Evolutionary conservation across 2,113 vertebrate genomes (phyloP).

Genomic region (Parotia lawesii): DNA sequence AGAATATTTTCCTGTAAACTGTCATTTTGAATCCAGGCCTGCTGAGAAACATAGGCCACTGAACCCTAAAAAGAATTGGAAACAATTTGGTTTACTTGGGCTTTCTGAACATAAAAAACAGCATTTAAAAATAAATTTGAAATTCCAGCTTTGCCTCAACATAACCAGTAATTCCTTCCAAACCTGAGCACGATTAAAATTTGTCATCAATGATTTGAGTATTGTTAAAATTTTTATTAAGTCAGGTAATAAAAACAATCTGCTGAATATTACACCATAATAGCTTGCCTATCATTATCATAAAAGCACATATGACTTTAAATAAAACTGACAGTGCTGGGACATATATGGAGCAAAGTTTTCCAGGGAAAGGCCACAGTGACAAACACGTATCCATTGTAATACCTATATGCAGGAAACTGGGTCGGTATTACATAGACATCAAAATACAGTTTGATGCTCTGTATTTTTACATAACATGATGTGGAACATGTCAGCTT

Average conservation of each 20-base stretch:
- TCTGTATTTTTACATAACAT: not conserved
- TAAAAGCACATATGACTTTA: not conserved
- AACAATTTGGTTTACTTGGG: not conserved
- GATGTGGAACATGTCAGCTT: not conserved
- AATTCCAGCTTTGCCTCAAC: not conserved
- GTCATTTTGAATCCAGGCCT: constrained; percentile 80
- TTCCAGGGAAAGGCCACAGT: not conserved
- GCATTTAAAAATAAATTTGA: not conserved
- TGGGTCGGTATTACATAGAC: not conserved
- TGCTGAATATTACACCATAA: not conserved
- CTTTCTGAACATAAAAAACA: not conserved
- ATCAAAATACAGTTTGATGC: not conserved
- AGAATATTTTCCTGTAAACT: constrained; percentile 77
- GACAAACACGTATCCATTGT: not conserved
- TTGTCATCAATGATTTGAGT: not conserved
- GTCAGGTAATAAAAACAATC: not conserved
- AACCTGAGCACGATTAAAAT: not conserved
- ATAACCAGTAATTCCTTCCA: not conserved
- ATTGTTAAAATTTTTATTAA: not conserved
- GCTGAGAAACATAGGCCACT: constrained; percentile 79
- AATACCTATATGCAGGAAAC: not conserved
- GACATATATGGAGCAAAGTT: not conserved
- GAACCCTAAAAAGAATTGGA: constrained; percentile 64
- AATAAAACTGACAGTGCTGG: not conserved
- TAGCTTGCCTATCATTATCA: not conserved